phyloP scores from a whole-genome alignment of 2,113 vertebrate species.

The Takifugu bimaculatus region DNA sequence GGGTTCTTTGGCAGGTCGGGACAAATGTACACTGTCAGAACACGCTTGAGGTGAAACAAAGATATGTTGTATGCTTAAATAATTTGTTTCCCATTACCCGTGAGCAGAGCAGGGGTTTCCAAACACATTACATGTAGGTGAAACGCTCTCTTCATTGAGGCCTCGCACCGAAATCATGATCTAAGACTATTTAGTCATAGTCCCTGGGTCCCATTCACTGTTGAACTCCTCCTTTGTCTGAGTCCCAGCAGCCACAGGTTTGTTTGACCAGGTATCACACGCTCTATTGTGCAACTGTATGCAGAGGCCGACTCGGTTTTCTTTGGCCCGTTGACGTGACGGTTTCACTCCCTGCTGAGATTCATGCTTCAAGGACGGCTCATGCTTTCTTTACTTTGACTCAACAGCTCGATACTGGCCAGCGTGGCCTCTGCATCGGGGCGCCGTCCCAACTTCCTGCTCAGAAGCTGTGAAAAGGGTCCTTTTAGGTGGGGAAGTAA shows the following conservation, averaged over 20 bases:
- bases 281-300: constrained; percentile 56
- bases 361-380: constrained; percentile 37
- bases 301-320: constrained; percentile 58
- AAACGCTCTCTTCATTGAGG: constrained; percentile 23
- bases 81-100: constrained; percentile 71
- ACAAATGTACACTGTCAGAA: too few species aligned
- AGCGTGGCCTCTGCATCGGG: background rate
- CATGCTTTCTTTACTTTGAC: constrained; percentile 50
- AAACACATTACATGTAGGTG: constrained; percentile 54
- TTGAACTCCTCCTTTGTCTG: constrained; percentile 50
- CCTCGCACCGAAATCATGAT: constrained; percentile 44
- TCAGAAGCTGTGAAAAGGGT: constrained; percentile 83
- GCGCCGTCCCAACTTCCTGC: constrained; percentile 45
- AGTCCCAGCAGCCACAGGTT: constrained; percentile 54
- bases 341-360: constrained; percentile 50
- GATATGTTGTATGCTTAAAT: constrained; percentile 52
- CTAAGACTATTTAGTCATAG: constrained; percentile 42
- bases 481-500: constrained; percentile 74
- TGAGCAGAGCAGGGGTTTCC: constrained; percentile 53
- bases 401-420: constrained; percentile 50
- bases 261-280: constrained; percentile 66
- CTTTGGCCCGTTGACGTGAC: constrained; percentile 60
- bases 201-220: constrained; percentile 37
- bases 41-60: too few species aligned
- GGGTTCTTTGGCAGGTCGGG: too few species aligned